Percentiles rank a stretch among this genome's conserved stretches.
Evolutionary conservation across 2,113 vertebrate species (phyloP).

Genomic region (Lates calcarifer): DNA sequence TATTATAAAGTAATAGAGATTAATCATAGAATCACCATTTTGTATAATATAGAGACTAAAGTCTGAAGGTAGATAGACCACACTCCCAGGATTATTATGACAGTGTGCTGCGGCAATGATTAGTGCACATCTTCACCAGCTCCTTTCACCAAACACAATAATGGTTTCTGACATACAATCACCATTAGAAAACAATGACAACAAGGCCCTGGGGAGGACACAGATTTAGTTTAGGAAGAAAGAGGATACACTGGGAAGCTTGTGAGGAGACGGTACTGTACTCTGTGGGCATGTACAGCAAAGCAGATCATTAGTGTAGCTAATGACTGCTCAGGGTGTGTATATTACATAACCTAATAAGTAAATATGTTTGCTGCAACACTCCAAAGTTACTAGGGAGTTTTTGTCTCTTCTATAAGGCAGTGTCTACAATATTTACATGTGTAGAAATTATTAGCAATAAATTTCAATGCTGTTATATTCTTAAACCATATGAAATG

Average conservation of each 20-base stretch:
- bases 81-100: neutral
- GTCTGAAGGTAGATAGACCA: neutral
- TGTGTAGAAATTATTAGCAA: neutral
- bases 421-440: neutral
- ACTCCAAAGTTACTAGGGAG: neutral
- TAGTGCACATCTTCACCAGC: constrained; percentile 5
- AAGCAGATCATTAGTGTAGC: constrained; percentile 15
- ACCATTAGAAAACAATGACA: constrained; percentile 50
- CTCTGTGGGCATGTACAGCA: constrained; percentile 31
- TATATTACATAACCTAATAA: constrained; percentile 11
- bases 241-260: constrained; percentile 74
- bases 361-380: neutral
- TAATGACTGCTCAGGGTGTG: constrained; percentile 23
- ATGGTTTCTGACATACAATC: constrained; percentile 46
- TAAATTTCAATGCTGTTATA: neutral
- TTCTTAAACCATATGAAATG: neutral
- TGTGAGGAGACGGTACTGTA: constrained; percentile 1
- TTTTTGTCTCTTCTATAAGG: neutral
- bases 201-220: constrained; percentile 26
- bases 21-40: neutral
- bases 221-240: constrained; percentile 53
- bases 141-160: constrained; percentile 26
- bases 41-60: neutral
- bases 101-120: neutral
- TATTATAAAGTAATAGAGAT: too few species aligned